A percentile compares a stretch with the other conserved stretches of the same genome.
These are phyloP conservation scores for Stichopus horrens DNA, from an alignment of 53 echinoderm and acorn worm species.

Conservation along the genomic window DNA sequence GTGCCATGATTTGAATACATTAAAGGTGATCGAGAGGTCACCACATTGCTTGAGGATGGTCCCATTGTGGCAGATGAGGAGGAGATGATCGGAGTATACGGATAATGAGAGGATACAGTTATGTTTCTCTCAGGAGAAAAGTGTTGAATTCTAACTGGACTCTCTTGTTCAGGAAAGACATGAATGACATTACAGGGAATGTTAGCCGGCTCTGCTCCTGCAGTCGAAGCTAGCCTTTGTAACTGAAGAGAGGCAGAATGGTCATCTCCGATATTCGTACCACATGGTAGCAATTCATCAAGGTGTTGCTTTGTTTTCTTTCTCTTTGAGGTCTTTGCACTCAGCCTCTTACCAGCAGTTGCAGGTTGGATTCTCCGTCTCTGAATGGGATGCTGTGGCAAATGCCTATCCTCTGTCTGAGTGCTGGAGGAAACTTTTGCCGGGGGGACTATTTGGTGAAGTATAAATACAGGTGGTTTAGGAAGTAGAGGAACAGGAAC, in stretches of 20 bases:
- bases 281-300: neutral
- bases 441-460: slow-evolving; percentile 25
- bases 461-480: slow-evolving; percentile 27
- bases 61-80: neutral
- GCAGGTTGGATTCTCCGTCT: neutral
- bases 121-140: neutral
- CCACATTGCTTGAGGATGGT: neutral
- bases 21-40: slow-evolving; percentile 5
- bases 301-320: neutral
- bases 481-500: slow-evolving; percentile 9
- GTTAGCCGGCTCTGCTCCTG: neutral
- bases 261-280: neutral
- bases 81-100: neutral
- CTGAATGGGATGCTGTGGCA: neutral
- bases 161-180: neutral
- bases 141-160: neutral
- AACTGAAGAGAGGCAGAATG: neutral
- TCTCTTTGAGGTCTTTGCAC: neutral
- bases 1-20: neutral
- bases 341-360: neutral
- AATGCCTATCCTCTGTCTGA: neutral
- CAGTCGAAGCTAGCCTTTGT: slow-evolving; percentile 10
- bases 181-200: slow-evolving; percentile 13
- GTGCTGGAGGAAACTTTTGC: neutral
- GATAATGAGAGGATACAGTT: neutral